Conservation (phyloP, 2,113 vertebrate genomes). For the Istiophorus platypterus region DNA sequence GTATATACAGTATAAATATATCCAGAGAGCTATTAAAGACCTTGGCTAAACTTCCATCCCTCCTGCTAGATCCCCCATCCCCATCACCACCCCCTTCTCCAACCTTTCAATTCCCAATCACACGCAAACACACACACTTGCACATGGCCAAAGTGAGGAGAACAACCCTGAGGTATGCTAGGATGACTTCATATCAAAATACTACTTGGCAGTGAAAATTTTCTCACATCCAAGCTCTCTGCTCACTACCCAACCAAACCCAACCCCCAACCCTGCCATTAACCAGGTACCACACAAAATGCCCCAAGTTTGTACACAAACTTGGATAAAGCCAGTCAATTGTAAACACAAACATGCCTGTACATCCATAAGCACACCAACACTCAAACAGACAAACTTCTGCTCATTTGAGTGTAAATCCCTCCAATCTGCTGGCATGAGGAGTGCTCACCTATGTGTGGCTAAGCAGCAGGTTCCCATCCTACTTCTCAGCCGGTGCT, state of each 20-base stretch:
- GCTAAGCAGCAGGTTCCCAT: constrained; percentile 55
- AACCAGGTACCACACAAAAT: constrained; percentile 9
- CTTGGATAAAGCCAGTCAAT: constrained; percentile 20
- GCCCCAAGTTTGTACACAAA: constrained; percentile 8
- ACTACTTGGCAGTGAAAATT: constrained; percentile 44
- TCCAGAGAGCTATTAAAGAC: constrained; percentile 21
- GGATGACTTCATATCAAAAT: constrained; percentile 57
- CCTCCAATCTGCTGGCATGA: constrained; percentile 42
- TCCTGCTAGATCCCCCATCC: background rate
- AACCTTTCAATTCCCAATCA: constrained; percentile 10
- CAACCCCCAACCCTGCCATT: background rate
- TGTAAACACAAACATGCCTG: constrained; percentile 24
- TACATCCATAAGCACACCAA: constrained; percentile 2
- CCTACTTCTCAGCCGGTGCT: constrained; percentile 40
- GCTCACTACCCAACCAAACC: background rate
- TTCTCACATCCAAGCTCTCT: constrained; percentile 12
- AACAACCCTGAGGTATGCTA: constrained; percentile 37
- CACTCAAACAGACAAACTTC: constrained; percentile 8
- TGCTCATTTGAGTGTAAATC: constrained; percentile 58
- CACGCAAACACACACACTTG: constrained; percentile 13
- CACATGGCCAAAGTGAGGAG: constrained; percentile 37
- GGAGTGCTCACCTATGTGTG: constrained; percentile 47
- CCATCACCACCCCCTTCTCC: background rate
- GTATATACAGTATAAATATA: background rate
- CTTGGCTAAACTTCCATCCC: constrained; percentile 32